Evolutionary conservation across 1,140 invertebrate species (phyloP), one percentile per base, ranked within the genome.

Genomic region (Lepidurus packardi): DNA sequence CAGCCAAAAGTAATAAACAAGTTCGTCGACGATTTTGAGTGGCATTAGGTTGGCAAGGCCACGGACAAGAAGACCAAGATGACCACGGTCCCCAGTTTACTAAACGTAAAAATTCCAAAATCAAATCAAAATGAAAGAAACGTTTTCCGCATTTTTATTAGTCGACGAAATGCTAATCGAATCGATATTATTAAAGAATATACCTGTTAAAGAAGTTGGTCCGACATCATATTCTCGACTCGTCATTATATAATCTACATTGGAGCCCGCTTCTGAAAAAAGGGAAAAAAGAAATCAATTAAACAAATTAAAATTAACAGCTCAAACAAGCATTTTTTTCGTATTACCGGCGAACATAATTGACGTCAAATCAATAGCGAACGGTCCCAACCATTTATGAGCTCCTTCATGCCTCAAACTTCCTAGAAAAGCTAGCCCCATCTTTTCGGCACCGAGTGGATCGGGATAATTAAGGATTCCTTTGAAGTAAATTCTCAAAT

Each of bases 361-460:
- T 9, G 85, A 85, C 73, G 84, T 84, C 21, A 86, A 82, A 81
- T 86, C 84, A 41, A 86, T 80, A 34, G 81, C 81, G 79, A 81
- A 84, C 43, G 82, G 80, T 24, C 84, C 85, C 7, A 85, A 80
- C 82, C 83, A 84, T 13, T 82, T 82, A 25, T 85, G 82, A 1
- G 82, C 82, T 65, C 84, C 84, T 10, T 81, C 81, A 44, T 83
- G 83, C 43, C 81, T 79, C 11, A 86, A 81, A 7, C 84, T 84
- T 73, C 82, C 80, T 4, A 85, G 79, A 77, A 86, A 85, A 10
- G 82, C 83, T n/a, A 85, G 79, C 5, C 84, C 85, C 8, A 85
- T 81, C 74, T 83, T 82, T 73, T 84, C 80, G 45, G 82, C 83
- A 13, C 81, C 82, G 43, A 75, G 45, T 16, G 75, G 34, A 47